Conservation (phyloP, 2,888 invertebrate genomes). For the Perdita meconis region DNA sequence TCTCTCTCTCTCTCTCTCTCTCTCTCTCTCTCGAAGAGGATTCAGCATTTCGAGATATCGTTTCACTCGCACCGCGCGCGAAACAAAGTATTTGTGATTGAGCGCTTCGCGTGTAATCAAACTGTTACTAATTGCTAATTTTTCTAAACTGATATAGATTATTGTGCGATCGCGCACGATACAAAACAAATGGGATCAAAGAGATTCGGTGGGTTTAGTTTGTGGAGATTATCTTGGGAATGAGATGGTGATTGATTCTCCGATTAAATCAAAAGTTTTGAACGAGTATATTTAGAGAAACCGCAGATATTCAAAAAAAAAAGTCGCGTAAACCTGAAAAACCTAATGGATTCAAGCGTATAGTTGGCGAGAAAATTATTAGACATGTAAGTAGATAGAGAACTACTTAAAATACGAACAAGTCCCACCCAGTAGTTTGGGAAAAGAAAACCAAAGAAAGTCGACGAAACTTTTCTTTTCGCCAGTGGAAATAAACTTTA, state of each 20-base stretch:
- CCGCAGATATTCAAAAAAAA: constrained; percentile 39
- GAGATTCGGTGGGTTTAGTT: constrained; percentile 29
- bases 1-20: no score
- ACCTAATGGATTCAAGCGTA: constrained; percentile 41
- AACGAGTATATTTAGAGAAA: constrained; percentile 35
- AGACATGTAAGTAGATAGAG: constrained; percentile 44
- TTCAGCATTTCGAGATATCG: constrained; percentile 37
- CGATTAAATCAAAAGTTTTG: constrained; percentile 40
- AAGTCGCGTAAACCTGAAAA: no score
- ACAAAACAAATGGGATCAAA: constrained; percentile 52
- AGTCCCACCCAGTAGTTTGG: constrained; percentile 40
- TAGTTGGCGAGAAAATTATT: constrained; percentile 29
- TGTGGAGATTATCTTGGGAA: constrained; percentile 3
- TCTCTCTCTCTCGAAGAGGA: no score
- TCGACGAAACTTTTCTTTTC: no score
- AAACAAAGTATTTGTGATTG: constrained; percentile 22
- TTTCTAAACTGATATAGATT: background rate
- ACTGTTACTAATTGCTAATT: constrained; percentile 19
- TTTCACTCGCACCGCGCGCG: no score
- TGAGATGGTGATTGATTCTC: constrained; percentile 25
- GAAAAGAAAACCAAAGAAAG: constrained; percentile 53
- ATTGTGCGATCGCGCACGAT: background rate
- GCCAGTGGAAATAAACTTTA: constrained; percentile 25
- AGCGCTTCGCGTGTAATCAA: constrained; percentile 28
- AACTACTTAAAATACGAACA: constrained; percentile 38